Base-by-base conservation (phyloP, 2,797 vertebrate species). In the Echeneis naucrates region DNA sequence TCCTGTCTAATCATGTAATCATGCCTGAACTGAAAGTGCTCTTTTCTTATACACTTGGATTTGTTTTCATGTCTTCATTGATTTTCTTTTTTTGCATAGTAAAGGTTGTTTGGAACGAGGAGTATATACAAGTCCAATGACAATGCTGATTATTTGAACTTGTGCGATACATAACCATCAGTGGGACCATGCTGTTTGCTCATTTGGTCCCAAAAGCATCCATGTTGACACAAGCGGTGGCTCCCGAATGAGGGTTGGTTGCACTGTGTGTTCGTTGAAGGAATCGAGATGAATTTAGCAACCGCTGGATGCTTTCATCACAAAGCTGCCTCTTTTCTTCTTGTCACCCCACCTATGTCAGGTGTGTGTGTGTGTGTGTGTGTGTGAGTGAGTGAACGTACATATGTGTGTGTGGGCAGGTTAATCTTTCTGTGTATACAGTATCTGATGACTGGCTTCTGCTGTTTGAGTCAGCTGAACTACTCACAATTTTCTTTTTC, bases 141-240 rank as follows among this genome's bases (percentile, higher is more conserved):
- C 69, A 40, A 70, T 80, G 60, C 85, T 85, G 71, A 88, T 60
- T 55, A 68, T 80, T 87, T 83, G 80, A 61, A 83, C 45, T 30
- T 68, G 90, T 90, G 90, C 88, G 91, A 87, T 92, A 87, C 55
- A 82, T 64, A 42, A 56, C 74, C 51, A 63, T 63, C 24, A 53
- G 75, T 63, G 60, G 47, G 70, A 56, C 68, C 61, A 21, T 17
- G 2, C 53, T 77, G 71, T 85, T 75, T 68, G 56, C 67, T 60
- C 8, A 44, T 23, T 27, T 51, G 70, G 52, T 66, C 75, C 82
- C 66, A 33, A 58, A 69, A 74, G 54, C 66, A 68, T 74, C 71
- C 55, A 54, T 37, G 52, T 26, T 33, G 32, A 76, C 63, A 52
- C 54, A 62, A 67, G 40, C 68, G 72, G 47, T 56, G 50, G 24